phyloP scores from a whole-genome alignment of 1,140 invertebrate species.

The Thalassaphorura encarpata region DNA sequence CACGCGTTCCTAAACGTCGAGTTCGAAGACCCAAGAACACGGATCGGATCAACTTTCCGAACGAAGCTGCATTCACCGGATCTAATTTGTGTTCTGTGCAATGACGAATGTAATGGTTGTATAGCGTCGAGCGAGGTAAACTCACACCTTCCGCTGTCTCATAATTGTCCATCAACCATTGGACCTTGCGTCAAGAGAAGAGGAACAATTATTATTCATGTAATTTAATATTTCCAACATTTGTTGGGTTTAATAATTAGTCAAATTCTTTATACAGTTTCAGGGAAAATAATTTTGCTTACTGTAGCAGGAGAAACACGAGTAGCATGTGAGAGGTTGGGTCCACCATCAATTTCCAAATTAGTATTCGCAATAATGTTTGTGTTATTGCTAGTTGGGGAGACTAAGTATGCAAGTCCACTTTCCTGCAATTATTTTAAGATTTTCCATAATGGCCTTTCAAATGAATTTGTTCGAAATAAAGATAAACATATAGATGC shows the following conservation, averaged over 20 bases:
- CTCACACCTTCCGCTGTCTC: constrained; percentile 14
- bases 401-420: constrained; percentile 48
- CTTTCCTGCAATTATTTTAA: constrained; percentile 38
- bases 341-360: constrained; percentile 42
- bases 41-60: constrained; percentile 22
- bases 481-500: constrained; percentile 8
- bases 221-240: background rate
- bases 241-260: background rate
- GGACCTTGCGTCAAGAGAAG: constrained; percentile 2
- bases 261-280: background rate
- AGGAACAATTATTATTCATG: background rate
- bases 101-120: constrained; percentile 20
- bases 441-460: background rate
- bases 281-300: constrained; percentile 43
- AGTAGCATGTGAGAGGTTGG: constrained; percentile 67
- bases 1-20: constrained; percentile 16
- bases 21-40: constrained; percentile 24
- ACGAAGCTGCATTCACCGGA: constrained; percentile 20
- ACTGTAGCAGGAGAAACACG: constrained; percentile 79
- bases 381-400: constrained; percentile 45
- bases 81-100: constrained; percentile 16
- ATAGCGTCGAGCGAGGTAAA: constrained; percentile 11
- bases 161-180: constrained; percentile 22
- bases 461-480: background rate
- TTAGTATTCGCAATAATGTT: constrained; percentile 45